Conservation (phyloP, 2,797 vertebrate genomes). For the Clamator glandarius region DNA sequence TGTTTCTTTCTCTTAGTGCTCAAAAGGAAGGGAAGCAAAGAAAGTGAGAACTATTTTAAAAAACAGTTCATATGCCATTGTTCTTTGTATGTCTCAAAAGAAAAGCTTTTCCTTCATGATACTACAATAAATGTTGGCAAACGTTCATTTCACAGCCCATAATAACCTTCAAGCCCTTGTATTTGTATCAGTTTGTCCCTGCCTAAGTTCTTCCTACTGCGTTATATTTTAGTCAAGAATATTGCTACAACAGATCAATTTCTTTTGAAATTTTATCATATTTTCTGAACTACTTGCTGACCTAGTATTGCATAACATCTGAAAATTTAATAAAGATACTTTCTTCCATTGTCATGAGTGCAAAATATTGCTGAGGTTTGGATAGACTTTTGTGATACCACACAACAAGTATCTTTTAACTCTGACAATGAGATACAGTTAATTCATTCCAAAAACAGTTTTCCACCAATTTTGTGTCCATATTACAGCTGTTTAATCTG, state of each 20-base stretch:
- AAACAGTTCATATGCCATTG: background rate
- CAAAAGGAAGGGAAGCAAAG: background rate
- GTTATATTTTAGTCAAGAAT: background rate
- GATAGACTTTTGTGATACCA: background rate
- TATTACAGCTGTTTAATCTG: background rate
- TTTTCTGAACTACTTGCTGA: background rate
- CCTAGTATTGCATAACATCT: background rate
- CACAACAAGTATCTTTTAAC: background rate
- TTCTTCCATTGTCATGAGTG: background rate
- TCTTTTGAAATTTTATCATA: background rate
- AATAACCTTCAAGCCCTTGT: background rate
- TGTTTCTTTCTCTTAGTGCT: background rate
- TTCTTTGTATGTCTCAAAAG: background rate
- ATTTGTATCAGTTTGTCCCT: background rate
- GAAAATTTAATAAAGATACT: background rate
- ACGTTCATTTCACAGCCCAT: background rate
- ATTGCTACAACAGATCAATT: background rate
- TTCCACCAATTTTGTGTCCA: background rate
- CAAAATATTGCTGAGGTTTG: background rate
- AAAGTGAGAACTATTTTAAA: background rate
- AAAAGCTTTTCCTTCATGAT: background rate
- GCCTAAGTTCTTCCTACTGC: background rate
- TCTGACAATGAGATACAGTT: background rate
- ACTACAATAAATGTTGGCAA: background rate
- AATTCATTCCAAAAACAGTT: background rate